A percentile compares a stretch with the other conserved stretches of the same genome.
These are phyloP conservation scores for Rhopalosiphum maidis DNA, from an alignment of 1,140 invertebrate species.

Conservation along the genomic window DNA sequence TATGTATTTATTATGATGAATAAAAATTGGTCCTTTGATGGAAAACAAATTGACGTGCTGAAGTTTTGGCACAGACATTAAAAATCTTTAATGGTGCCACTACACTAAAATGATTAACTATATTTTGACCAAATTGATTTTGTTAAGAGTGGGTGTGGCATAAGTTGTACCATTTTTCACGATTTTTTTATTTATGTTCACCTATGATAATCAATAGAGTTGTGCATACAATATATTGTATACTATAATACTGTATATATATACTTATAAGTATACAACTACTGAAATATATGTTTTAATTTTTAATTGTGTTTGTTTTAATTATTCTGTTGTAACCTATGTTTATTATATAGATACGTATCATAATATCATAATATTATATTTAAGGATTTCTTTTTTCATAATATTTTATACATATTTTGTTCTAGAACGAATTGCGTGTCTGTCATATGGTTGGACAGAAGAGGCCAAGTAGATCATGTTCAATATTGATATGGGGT, in stretches of 20 bases:
- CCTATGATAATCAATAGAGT: background rate
- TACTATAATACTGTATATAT: too few relatives aligned
- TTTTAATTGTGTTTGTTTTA: too few relatives aligned
- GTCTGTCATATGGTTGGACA: slow-evolving; percentile 49
- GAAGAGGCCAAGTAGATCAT: slow-evolving; percentile 49
- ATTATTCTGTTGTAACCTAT: background rate
- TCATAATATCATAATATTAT: background rate
- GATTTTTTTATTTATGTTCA: background rate
- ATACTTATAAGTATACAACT: too few relatives aligned
- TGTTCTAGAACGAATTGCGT: slow-evolving; percentile 12
- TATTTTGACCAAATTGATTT: background rate
- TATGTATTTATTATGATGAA: background rate
- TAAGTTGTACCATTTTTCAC: background rate
- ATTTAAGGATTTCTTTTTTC: background rate
- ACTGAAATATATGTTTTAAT: too few relatives aligned
- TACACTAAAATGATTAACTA: background rate
- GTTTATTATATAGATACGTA: background rate
- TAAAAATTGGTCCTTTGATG: background rate
- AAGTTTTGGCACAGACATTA: background rate
- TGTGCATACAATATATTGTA: background rate
- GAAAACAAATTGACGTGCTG: background rate
- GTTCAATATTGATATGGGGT: slow-evolving; percentile 53
- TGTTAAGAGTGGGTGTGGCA: background rate
- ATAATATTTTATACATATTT: background rate
- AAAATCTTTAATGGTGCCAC: background rate